Conservation (phyloP, 2,113 vertebrate genomes). For the Capra hircus region DNA sequence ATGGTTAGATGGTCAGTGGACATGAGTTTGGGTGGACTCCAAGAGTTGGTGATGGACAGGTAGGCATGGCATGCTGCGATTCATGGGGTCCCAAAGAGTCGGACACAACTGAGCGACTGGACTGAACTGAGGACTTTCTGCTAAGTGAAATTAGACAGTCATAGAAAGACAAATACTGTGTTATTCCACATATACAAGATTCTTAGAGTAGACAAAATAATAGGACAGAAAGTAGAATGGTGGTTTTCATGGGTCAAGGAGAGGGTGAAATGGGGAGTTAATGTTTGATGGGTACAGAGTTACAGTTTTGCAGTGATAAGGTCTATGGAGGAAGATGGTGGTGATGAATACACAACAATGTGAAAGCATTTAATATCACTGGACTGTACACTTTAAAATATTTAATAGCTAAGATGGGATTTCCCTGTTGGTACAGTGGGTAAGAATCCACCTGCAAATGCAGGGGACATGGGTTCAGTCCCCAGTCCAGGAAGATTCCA, state of each 20-base stretch:
- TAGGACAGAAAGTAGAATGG: background rate
- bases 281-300: background rate
- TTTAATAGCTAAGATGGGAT: background rate
- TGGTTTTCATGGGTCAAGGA: background rate
- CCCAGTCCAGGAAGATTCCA: accelerated
- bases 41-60: background rate
- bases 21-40: background rate
- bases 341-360: background rate
- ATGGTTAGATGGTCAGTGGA: no score
- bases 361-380: background rate
- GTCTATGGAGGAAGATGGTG: background rate
- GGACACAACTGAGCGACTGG: accelerated
- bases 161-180: background rate
- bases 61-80: accelerated
- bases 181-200: background rate
- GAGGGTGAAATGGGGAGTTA: background rate
- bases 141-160: background rate
- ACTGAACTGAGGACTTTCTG: background rate
- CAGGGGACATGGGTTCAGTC: background rate
- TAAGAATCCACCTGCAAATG: background rate
- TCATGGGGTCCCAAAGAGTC: background rate
- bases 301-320: background rate
- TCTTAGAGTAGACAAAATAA: background rate
- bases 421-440: background rate
- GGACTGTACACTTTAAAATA: background rate